Percentiles rank a stretch among this genome's conserved stretches.
These are phyloP conservation scores for Brachionus manjavacas DNA, from an alignment of 1,140 invertebrate species.

Conservation along the genomic window DNA sequence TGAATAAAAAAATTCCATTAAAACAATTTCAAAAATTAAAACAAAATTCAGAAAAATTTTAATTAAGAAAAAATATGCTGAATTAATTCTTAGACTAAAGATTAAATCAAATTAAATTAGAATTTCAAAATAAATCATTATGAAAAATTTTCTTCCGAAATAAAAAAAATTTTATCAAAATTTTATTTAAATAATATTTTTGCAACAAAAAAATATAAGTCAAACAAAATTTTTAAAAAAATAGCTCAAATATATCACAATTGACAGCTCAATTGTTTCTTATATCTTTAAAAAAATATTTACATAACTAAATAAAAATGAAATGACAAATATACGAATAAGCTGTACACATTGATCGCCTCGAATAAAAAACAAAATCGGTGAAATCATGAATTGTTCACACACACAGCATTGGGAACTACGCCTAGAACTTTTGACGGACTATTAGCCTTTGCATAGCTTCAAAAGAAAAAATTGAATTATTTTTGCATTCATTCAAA, in stretches of 20 bases:
- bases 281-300: neutral
- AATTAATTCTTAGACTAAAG: too few species aligned
- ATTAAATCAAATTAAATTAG: neutral
- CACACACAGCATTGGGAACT: neutral
- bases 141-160: neutral
- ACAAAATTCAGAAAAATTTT: too few species aligned
- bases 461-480: neutral
- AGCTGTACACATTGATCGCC: neutral
- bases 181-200: neutral
- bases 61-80: too few species aligned
- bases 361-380: neutral
- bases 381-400: neutral
- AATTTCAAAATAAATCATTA: neutral
- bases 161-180: neutral
- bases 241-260: neutral
- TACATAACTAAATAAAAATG: neutral
- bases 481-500: neutral
- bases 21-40: too few species aligned
- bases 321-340: neutral
- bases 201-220: neutral
- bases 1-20: too few species aligned
- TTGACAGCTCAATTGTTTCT: neutral
- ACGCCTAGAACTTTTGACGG: neutral
- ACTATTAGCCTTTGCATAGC: neutral
- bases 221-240: neutral